Base-by-base conservation (phyloP, 2,888 invertebrate species). In the Axea sp. region DNA sequence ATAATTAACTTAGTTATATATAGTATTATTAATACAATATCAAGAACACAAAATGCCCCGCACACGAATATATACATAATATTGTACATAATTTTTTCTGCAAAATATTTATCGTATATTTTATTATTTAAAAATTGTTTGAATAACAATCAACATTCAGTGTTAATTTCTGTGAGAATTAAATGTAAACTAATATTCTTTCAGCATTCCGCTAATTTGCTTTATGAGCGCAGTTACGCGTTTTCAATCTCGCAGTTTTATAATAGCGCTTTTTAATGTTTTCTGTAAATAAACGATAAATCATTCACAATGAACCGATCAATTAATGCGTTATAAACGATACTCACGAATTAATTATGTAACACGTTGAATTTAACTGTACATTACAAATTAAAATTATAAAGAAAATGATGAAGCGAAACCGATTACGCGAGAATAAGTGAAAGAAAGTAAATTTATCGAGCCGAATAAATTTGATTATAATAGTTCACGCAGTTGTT, bases 401-500 rank as follows among this genome's bases (percentile, higher is more conserved):
- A 9, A 8, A 24, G 24, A 51, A 24, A 51, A 51, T 12, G 22
- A 24, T 14, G 6, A 24, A 8, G 30, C 8, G 30, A 45, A 5
- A 11, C n/a, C n/a, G 8, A 17, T 19, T 15, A 8, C 8, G 37
- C 8, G 35, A 51, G 8, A 35, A 15, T 19, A 28, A 9, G 22
- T 24, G n/a, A n/a, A 19, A 12, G 47, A n/a, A 47, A n/a, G 3
- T 4, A 49, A 49, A 53, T 37, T 53, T 26, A 37, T 53, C 17
- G 37, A 43, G n/a, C 11, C 14, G 14, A 57, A 57, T 57, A 57
- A 43, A 57, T 57, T 57, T 57, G 57, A 57, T 43, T 57, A 57
- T 43, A n/a, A 57, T 41, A 57, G 41, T 55, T 55, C 19, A 41
- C 17, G 15, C 15, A 14, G 19, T 51, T 53, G 37, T 53, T n/a